Base-by-base conservation (phyloP, 1,140 invertebrate genomes). In the Gerris buenoi region DNA sequence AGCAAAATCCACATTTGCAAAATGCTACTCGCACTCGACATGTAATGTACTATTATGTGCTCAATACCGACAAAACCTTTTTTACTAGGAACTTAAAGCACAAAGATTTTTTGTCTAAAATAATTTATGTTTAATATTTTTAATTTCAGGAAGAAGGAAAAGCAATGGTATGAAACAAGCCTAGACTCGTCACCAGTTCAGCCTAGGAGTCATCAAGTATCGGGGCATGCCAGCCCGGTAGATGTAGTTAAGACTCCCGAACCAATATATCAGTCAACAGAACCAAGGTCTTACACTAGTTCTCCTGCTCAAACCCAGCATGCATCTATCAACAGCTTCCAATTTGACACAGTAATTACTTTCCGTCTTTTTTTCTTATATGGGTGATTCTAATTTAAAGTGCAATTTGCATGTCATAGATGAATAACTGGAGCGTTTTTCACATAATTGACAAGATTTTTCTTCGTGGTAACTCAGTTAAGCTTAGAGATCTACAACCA, bases 131-230 rank as follows among this genome's bases (percentile, higher is more conserved):
- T 73, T 25, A 67, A 70, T 46, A 70, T 71, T 67, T 29, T 65
- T 73, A 63, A n/a, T 75, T 74, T 72, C 73, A 76, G n/a, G 79
- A 79, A 71, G 77, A 74, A 77, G 75, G 84, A 87, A 70, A 88
- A 87, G 72, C 85, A 86, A 64, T 88, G 87, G 86, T 86, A 86
- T 73, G 87, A 88, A 75, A 88, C 86, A 0, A 86, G 85, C 5
- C 73, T 88, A 59, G 86, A 88, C 77, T 64, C 70, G n/a, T 57
- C 69, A 70, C 65, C 60, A 64, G 58, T 59, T 5, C 1, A 60
- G 33, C 29, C 65, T 26, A 61, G 63, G 15, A 57, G 58, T 60
- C 58, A 15, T 33, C 10, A 70, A 70, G 33, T 65, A 60, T 22
- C 66, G 61, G 65, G 5, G 5, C 18, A 18, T 18, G 18, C 33